Evolutionary conservation across 2,888 invertebrate genomes (phyloP), one percentile per base, ranked within the genome.

Genomic region (Platycheirus rosarum): DNA sequence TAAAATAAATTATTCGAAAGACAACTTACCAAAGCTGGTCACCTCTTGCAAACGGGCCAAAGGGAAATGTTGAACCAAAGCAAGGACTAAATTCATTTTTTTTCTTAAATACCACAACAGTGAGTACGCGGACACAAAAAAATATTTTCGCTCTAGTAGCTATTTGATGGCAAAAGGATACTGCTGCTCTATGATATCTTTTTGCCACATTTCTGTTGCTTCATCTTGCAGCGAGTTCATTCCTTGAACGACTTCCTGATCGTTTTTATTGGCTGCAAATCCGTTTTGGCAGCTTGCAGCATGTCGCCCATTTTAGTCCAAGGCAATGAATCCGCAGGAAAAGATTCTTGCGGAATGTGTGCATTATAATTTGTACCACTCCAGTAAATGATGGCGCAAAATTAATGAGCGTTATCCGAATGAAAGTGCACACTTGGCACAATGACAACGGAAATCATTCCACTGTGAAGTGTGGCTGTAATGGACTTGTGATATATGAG

Each of bases 201-300:
- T 57, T 57, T 51, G 57, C 11, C 40, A 6, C 29, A 23, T 46
- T 37, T 18, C 32, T 18, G 8, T 18, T 32, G 29, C 29, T 32
- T 32, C 29, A 8, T 32, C 8, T 32, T 6, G 29, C 29, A 32
- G 29, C 57, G 49, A 62, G 70, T 70, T 63, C 73, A 53, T 71
- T 66, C 70, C 42, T 80, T 80, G 68, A 82, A 82, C 77, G 82
- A 82, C 77, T 77, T 71, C 71, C 77, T 82, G 82, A 82, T 82
- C 82, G 77, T 73, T 77, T 82, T 82, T 82, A 82, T 82, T 82
- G 82, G 73, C 77, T 77, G 82, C 73, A 77, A 82, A 82, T 82
- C 77, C 82, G 77, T 82, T 76, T 77, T 82, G 82, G 82, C 82
- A 82, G 57, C 71, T 63, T 77, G 68, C 73, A 63, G 71, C 62